Evolutionary conservation across 1,140 invertebrate genomes (phyloP), one percentile per base, ranked within the genome.

Genomic region (Papilio dardanus): DNA sequence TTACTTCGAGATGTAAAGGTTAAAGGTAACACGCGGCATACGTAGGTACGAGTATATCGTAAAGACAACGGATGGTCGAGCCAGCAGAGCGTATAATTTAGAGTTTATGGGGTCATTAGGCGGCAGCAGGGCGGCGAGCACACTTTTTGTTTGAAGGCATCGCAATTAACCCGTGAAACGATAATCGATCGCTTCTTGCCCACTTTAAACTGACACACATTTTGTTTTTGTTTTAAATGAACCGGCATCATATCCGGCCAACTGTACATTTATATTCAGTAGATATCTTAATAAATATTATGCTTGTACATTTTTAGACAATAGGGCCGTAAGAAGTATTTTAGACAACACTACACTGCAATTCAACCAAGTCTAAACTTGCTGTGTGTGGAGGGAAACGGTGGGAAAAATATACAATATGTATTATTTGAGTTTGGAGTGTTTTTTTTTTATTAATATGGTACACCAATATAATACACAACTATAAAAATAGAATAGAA

Each of bases 161-260:
- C 83, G 82, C 87, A 91, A 92, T 92, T 92, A 92, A 87, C 84
- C 85, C 88, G 87, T 89, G 88, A 88, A 89, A 90, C 82, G 86
- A 88, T 91, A 91, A 92, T 92, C 90, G 90, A 90, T 90, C 82
- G 87, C 83, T 87, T 85, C 87, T 90, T 91, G 80, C 79, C 82
- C 82, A 83, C 83, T 85, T 88, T 81, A 80, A 50, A 75, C 76
- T 80, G 79, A 82, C 81, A 78, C 81, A 78, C 82, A 77, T 85
- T 16, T 83, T 79, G 83, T 85, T 86, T 76, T 79, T 76, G 42
- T 76, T 81, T 81, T 84, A 82, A 81, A 79, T 62, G 67, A 76
- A 79, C 54, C 14, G 54, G 3, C 54, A 28, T 28, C 24, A 62
- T 30, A 14, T 62, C 24, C 24, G 54, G 3, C 14, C 10, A 62